Evolutionary conservation across 2,113 vertebrate species (phyloP).

Genomic region (Embiotoca jacksoni): DNA sequence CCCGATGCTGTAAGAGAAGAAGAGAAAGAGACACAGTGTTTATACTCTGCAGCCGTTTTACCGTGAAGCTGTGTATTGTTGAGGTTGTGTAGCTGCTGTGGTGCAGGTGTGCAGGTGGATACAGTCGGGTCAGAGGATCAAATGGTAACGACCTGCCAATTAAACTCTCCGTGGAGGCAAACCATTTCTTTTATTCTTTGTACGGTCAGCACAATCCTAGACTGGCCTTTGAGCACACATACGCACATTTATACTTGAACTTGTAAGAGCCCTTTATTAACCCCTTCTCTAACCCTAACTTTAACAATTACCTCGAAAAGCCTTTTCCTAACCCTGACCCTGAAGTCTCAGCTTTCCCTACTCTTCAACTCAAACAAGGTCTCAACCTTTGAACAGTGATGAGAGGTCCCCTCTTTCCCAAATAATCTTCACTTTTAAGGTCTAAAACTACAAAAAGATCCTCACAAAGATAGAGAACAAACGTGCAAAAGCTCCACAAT

Average conservation of each 20-base stretch:
- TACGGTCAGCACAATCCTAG: conserved; percentile 29
- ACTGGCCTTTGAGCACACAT: conserved; percentile 3
- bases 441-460: not conserved
- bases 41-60: conserved; percentile 24
- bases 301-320: not conserved
- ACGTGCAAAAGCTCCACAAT: not conserved
- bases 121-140: conserved; percentile 16
- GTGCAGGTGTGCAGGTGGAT: not conserved
- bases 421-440: not conserved
- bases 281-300: too few species aligned
- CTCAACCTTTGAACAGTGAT: not conserved
- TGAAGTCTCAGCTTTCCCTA: not conserved
- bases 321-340: not conserved
- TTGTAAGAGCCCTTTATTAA: not conserved
- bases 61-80: not conserved
- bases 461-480: not conserved
- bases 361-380: not conserved
- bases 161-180: conserved; percentile 19
- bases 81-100: not conserved
- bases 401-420: not conserved
- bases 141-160: conserved; percentile 28
- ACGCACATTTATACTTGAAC: not conserved
- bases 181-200: conserved; percentile 8
- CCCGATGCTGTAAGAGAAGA: not conserved
- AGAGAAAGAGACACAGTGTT: conserved; percentile 4